These are phyloP conservation scores for Enteromius argenteus DNA, from an alignment of 2,797 vertebrate species.

Conservation along the genomic window DNA sequence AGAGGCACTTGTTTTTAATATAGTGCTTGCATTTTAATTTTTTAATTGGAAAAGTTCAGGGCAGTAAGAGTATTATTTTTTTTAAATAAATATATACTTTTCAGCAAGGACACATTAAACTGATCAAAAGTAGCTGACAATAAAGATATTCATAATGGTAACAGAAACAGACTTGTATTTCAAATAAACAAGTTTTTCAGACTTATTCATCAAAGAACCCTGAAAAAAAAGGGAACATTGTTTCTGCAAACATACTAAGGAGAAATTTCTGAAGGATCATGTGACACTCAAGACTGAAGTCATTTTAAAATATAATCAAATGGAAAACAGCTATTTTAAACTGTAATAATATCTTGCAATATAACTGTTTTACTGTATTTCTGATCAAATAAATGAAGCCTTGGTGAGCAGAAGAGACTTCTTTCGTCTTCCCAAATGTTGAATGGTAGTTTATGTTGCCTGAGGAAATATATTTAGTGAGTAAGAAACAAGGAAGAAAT, in stretches of 20 bases:
- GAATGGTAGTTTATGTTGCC: background rate
- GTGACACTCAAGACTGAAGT: background rate
- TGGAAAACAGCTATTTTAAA: background rate
- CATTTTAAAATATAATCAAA: background rate
- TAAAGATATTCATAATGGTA: background rate
- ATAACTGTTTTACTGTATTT: background rate
- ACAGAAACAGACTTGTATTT: background rate
- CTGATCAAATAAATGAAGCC: background rate
- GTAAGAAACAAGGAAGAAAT: slow-evolving; percentile 3
- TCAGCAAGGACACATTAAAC: background rate
- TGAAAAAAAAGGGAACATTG: background rate
- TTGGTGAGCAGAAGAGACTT: background rate
- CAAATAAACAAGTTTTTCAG: background rate
- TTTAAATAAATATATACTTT: background rate
- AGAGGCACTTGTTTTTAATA: background rate
- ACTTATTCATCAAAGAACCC: background rate
- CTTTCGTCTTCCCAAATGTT: background rate
- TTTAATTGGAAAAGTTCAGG: no score
- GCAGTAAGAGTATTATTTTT: no score
- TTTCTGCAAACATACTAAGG: background rate
- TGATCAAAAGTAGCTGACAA: no score
- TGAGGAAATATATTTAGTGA: slow-evolving; percentile 1
- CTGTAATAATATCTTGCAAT: background rate
- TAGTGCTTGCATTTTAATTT: no score
- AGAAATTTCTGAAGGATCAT: background rate